A percentile compares a stretch with the other conserved stretches of the same genome.
Conservation (phyloP, 1,140 invertebrate genomes). For the Doryteuthis pealeii region DNA sequence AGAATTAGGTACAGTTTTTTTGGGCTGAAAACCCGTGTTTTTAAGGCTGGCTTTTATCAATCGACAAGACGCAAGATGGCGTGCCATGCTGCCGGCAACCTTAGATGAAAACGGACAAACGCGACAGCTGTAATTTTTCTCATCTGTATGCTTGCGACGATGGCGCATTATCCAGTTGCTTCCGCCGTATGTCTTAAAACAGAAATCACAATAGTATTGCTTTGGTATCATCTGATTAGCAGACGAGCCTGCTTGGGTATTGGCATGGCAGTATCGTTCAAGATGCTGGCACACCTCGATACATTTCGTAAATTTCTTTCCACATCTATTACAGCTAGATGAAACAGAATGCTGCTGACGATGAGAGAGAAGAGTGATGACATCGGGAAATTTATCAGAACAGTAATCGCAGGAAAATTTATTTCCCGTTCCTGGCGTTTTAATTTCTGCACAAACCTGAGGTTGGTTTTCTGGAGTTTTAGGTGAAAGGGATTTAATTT, state of each 20-base stretch:
- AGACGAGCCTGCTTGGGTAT: no score
- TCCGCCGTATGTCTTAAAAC: background rate
- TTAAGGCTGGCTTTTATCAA: background rate
- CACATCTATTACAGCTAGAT: background rate
- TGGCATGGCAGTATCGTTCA: no score
- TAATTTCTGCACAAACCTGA: no score
- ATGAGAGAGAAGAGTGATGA: background rate
- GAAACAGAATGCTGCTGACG: background rate
- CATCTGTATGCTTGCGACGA: background rate
- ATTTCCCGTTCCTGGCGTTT: no score
- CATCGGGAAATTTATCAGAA: background rate
- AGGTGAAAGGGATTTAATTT: no score
- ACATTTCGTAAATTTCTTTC: background rate
- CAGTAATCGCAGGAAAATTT: background rate
- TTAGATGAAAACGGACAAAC: background rate
- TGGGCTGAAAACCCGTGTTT: background rate
- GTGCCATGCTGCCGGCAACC: background rate
- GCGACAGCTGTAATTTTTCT: background rate
- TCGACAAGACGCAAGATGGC: background rate
- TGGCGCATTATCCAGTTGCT: slow-evolving; percentile 3
- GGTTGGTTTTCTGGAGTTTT: no score
- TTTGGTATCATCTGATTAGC: background rate
- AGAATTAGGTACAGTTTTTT: background rate
- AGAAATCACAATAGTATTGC: background rate
- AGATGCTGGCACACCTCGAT: no score